Percentiles rank a stretch among this genome's conserved stretches.
phyloP scores from a whole-genome alignment of 2,797 vertebrate genomes.

The Melanotaenia trifasciata region DNA sequence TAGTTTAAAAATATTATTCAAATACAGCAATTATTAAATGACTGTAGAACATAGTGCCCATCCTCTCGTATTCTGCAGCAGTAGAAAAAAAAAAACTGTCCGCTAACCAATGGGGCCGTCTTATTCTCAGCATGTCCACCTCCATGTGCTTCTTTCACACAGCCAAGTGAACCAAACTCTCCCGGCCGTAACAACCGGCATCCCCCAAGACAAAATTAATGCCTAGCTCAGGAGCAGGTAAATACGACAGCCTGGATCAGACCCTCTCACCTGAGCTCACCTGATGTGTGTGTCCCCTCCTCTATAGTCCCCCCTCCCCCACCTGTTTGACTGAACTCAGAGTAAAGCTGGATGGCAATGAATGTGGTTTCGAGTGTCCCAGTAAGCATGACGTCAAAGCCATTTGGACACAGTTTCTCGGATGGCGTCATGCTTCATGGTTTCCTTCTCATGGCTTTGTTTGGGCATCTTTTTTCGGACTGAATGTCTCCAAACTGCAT shows the following conservation, averaged over 20 bases:
- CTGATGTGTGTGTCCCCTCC: slow-evolving; percentile 53
- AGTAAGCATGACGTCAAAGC: slow-evolving; percentile 55
- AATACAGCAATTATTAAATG: background rate
- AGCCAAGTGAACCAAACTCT: slow-evolving; percentile 85
- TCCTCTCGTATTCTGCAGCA: slow-evolving; percentile 18
- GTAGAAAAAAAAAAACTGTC: slow-evolving; percentile 32
- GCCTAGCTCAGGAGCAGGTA: slow-evolving; percentile 86
- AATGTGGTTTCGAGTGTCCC: slow-evolving; percentile 50
- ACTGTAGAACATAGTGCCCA: background rate
- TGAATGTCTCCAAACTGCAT: slow-evolving; percentile 13
- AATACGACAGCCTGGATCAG: slow-evolving; percentile 69
- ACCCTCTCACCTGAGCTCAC: slow-evolving; percentile 51
- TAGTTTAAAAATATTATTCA: slow-evolving; percentile 1
- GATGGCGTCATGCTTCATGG: slow-evolving; percentile 50
- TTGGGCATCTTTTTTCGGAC: slow-evolving; percentile 21
- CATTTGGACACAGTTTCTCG: slow-evolving; percentile 30
- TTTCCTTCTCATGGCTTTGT: slow-evolving; percentile 47
- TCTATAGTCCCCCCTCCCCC: slow-evolving; percentile 22
- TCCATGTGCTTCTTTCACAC: slow-evolving; percentile 81
- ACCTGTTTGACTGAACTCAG: slow-evolving; percentile 62
- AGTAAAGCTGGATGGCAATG: slow-evolving; percentile 41
- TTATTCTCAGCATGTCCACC: slow-evolving; percentile 75
- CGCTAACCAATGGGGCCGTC: slow-evolving; percentile 36
- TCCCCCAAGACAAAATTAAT: slow-evolving; percentile 86
- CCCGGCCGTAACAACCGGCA: slow-evolving; percentile 75